phyloP scores from a whole-genome alignment of 2,797 vertebrate genomes.

The Anabacerthia variegaticeps region DNA sequence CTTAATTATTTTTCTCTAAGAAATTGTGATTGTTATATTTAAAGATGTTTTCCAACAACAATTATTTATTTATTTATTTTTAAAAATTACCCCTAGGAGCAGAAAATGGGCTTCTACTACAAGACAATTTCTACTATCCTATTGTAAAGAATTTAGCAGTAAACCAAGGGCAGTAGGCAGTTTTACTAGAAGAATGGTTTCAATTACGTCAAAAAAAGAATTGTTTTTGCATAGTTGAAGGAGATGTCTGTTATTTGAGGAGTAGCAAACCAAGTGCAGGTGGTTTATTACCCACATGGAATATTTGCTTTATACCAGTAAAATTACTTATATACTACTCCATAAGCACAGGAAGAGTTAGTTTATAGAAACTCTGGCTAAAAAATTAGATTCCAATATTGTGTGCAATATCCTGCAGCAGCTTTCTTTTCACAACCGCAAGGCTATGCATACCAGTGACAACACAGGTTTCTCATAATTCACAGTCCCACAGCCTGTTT shows the following conservation, averaged over 20 bases:
- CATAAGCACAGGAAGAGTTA: not conserved
- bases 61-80: not conserved
- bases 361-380: not conserved
- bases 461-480: fast-evolving
- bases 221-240: not conserved
- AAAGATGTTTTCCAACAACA: not conserved
- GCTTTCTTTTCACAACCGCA: not conserved
- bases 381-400: not conserved
- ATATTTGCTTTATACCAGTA: not conserved
- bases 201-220: not conserved
- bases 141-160: not conserved
- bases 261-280: not conserved
- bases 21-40: not conserved
- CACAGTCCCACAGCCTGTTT: not conserved
- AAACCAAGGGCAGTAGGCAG: not conserved
- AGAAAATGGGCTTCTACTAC: not conserved
- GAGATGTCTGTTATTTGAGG: not conserved
- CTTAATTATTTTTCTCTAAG: not conserved
- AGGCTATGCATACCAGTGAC: not conserved
- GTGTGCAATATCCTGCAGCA: not conserved
- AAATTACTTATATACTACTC: not conserved
- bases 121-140: not conserved
- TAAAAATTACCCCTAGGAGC: not conserved
- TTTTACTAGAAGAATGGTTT: not conserved
- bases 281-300: not conserved